These are phyloP conservation scores for Sorex maritimensis DNA, from an alignment of 2,797 vertebrate species.

Conservation along the genomic window DNA sequence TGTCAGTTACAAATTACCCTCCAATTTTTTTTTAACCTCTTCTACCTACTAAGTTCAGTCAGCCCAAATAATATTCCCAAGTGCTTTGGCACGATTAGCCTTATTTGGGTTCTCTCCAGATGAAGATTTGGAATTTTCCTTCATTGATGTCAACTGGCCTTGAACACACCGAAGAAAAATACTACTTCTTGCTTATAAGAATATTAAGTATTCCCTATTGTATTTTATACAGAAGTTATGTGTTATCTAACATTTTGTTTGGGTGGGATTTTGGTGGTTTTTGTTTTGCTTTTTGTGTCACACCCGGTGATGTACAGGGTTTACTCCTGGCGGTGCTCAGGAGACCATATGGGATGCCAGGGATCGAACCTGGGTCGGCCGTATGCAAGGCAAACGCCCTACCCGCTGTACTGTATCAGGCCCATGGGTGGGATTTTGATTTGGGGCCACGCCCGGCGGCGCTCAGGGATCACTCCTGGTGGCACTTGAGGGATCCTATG, in stretches of 20 bases:
- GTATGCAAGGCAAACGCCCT: no score
- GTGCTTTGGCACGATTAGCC: not conserved
- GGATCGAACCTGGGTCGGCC: no score
- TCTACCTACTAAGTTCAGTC: not conserved
- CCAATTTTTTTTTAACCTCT: not conserved
- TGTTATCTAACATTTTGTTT: not conserved
- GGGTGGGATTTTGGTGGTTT: no score
- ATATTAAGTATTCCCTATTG: not conserved
- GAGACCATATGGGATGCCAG: no score
- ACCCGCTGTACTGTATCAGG: no score
- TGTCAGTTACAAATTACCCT: not conserved
- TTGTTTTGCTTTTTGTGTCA: no score
- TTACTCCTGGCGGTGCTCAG: no score
- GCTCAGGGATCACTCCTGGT: no score
- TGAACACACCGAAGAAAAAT: constrained; percentile 1
- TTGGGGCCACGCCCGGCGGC: no score
- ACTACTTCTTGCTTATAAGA: not conserved
- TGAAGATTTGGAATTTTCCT: not conserved
- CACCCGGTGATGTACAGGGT: no score
- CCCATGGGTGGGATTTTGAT: no score
- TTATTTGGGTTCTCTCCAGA: not conserved
- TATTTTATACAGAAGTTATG: not conserved
- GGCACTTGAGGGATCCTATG: no score
- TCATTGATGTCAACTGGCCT: not conserved
- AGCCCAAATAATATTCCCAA: not conserved